Conservation (phyloP, 2,113 vertebrate species). For the Acinonyx jubatus region DNA sequence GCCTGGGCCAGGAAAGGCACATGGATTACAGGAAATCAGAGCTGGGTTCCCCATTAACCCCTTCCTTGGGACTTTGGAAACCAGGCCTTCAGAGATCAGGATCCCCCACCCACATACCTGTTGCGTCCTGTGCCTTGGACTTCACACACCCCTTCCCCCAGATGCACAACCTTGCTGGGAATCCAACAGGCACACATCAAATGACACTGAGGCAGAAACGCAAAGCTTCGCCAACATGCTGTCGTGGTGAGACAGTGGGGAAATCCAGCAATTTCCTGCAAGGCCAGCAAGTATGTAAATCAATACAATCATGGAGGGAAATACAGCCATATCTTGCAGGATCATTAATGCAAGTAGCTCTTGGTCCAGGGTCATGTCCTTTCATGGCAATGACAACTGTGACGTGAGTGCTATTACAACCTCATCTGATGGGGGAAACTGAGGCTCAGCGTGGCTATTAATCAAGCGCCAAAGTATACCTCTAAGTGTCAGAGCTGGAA, state of each 20-base stretch:
- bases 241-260: accelerated
- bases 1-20: not conserved
- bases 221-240: not conserved
- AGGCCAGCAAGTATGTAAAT: not conserved
- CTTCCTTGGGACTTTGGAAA: not conserved
- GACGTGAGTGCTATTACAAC: not conserved
- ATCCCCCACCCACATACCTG: no score
- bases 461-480: not conserved
- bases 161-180: not conserved
- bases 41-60: constrained; percentile 13
- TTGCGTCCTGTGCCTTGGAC: accelerated
- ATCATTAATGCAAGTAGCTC: not conserved
- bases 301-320: not conserved
- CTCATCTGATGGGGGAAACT: not conserved
- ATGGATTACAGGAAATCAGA: constrained; percentile 67
- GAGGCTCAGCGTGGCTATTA: not conserved
- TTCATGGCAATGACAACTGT: not conserved
- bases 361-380: not conserved
- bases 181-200: not conserved
- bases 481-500: not conserved
- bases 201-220: not conserved
- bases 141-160: not conserved
- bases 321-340: not conserved
- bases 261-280: not conserved
- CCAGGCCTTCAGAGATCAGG: not conserved